A percentile compares a stretch with the other conserved stretches of the same genome.
Evolutionary conservation across 2,888 invertebrate species (phyloP).

Genomic region (Drosophila crucigera): DNA sequence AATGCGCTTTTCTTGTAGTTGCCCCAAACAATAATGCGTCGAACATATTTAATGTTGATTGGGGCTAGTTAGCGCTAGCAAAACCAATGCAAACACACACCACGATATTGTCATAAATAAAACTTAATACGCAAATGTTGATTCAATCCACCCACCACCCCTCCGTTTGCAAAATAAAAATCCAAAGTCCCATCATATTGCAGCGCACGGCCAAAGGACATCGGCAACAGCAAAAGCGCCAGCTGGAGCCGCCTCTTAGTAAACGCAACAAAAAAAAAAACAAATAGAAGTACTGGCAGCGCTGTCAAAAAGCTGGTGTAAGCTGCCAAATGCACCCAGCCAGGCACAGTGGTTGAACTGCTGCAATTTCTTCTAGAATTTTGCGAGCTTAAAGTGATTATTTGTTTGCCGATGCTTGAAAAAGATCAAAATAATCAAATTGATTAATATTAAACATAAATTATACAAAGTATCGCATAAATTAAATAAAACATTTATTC

Average conservation of each 20-base stretch:
- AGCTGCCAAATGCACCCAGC: neutral
- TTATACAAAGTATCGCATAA: neutral
- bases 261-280: conserved; percentile 29
- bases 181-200: neutral
- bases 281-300: conserved; percentile 22
- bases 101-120: conserved; percentile 47
- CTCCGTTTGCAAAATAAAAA: neutral
- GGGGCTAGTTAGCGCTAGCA: conserved; percentile 39
- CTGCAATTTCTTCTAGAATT: neutral
- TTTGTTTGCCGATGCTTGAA: neutral
- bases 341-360: neutral
- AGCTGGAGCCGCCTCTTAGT: conserved; percentile 8
- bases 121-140: conserved; percentile 12
- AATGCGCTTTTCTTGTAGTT: conserved; percentile 72
- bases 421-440: neutral
- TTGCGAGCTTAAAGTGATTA: neutral
- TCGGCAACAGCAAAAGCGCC: neutral
- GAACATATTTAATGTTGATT: conserved; percentile 29
- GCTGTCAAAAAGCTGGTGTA: neutral
- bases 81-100: conserved; percentile 29
- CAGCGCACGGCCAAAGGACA: neutral
- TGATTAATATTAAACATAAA: neutral
- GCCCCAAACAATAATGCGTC: conserved; percentile 17
- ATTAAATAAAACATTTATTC: neutral
- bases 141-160: neutral